Percentiles rank a stretch among this genome's conserved stretches.
These are phyloP conservation scores for Perccottus glenii DNA, from an alignment of 2,113 vertebrate species.

Conservation along the genomic window DNA sequence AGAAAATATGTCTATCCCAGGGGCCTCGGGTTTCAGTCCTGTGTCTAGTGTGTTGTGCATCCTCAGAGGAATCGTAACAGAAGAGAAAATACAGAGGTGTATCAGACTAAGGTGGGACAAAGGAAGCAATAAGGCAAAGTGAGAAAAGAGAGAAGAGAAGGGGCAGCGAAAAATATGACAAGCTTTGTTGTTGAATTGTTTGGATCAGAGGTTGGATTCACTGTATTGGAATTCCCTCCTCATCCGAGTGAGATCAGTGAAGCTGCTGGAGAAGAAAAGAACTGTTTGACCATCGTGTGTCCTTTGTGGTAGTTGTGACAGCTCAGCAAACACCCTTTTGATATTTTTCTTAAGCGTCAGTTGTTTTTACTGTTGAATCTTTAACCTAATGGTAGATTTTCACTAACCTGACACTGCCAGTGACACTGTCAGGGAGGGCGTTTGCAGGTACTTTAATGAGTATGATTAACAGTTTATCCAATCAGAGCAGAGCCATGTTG, in stretches of 20 bases:
- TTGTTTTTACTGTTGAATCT: too few relatives aligned
- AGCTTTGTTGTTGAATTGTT: slow-evolving; percentile 28
- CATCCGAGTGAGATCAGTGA: slow-evolving; percentile 1
- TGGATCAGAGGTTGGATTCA: slow-evolving; percentile 22
- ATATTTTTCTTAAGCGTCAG: background rate
- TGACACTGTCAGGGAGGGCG: too few relatives aligned
- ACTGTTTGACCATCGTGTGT: slow-evolving; percentile 2
- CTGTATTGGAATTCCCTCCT: background rate
- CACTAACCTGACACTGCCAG: too few relatives aligned
- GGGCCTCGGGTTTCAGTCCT: slow-evolving; percentile 19
- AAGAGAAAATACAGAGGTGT: slow-evolving; percentile 21
- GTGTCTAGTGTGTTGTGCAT: slow-evolving; percentile 12
- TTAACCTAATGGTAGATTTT: too few relatives aligned
- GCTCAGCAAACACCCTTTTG: background rate
- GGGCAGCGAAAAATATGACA: slow-evolving; percentile 19
- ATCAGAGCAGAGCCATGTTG: too few relatives aligned
- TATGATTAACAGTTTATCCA: too few relatives aligned
- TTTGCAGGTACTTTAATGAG: too few relatives aligned
- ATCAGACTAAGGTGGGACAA: slow-evolving; percentile 8
- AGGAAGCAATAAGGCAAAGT: slow-evolving; percentile 22
- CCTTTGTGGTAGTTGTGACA: background rate
- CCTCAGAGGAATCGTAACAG: slow-evolving; percentile 15
- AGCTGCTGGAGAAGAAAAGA: slow-evolving; percentile 2
- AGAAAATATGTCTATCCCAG: slow-evolving; percentile 7
- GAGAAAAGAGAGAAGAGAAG: background rate